Conservation (phyloP, 2,113 vertebrate genomes). For the Antechinus flavipes region DNA sequence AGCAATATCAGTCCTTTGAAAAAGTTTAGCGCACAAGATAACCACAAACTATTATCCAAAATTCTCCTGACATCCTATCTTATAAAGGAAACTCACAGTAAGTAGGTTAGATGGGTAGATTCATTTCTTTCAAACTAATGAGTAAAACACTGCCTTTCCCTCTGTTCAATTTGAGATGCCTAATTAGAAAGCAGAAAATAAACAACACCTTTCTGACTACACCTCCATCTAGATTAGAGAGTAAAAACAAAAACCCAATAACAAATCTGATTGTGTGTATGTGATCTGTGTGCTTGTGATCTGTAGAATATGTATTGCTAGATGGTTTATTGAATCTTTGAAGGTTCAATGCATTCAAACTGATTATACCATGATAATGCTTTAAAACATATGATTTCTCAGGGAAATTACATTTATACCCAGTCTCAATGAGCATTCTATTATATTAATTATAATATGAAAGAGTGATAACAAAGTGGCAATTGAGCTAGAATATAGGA, state of each 20-base stretch:
- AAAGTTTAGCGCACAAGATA: constrained; percentile 25
- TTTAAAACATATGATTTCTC: constrained; percentile 23
- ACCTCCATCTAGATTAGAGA: not conserved
- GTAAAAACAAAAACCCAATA: not conserved
- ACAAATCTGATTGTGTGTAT: constrained; percentile 6
- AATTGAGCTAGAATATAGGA: not conserved
- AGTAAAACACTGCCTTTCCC: not conserved
- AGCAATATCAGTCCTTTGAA: constrained; percentile 26
- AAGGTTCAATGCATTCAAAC: constrained; percentile 26
- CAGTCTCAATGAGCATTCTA: not conserved
- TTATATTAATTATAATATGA: not conserved
- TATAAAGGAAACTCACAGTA: not conserved
- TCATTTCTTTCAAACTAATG: not conserved
- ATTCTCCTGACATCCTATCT: not conserved
- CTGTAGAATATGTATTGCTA: not conserved
- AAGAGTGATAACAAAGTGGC: not conserved
- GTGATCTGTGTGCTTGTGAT: not conserved
- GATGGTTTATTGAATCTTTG: not conserved
- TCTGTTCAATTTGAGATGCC: constrained; percentile 3
- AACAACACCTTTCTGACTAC: not conserved
- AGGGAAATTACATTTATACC: not conserved
- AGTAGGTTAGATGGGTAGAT: not conserved
- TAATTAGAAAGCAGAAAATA: constrained; percentile 33
- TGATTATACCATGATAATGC: not conserved
- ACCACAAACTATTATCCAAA: constrained; percentile 2